Evolutionary conservation across 1,140 invertebrate species (phyloP), one percentile per base, ranked within the genome.

Genomic region (Neocloeon triangulifer): DNA sequence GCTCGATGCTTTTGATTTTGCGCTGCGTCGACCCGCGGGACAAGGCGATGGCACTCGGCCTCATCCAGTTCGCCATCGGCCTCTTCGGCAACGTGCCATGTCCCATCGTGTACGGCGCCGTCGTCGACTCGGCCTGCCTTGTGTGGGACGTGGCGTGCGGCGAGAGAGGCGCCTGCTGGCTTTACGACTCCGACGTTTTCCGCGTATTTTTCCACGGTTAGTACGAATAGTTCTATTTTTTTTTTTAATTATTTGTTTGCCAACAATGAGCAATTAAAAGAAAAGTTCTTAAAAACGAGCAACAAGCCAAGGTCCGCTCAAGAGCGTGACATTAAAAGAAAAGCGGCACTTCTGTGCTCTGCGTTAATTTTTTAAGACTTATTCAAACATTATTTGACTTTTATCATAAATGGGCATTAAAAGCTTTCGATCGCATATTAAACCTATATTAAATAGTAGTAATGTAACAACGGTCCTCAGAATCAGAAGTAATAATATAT

Each of bases 31-130:
- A 88, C 53, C 80, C 81, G 15, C 65, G 71, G 56, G 84, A 91
- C 50, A 89, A 89, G 53, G 82, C 82, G 20, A 86, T 89, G 81
- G 85, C 85, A 30, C 64, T 91, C 44, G 85, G 84, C 10, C 66
- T 91, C 35, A 85, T 91, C 50, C 80, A 86, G 47, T 88, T 85
- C 55, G 81, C 84, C 30, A 88, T 88, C 41, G 82, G 82, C 22
- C 60, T 89, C 37, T 86, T 89, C 53, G 82, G 66, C 36, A 91
- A 88, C 50, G 81, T 89, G 39, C 84, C 84, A 40, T 91, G 84
- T 56, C 80, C 84, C 10, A 82, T 88, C 43, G 69, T 91, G 39
- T 91, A 89, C 53, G 84, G 82, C 36, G 76, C 77, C 33, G 76
- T 88, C 8, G 77, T 91, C 21, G 85, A 91, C 61, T 82, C 78